These are phyloP conservation scores for Hartigia nigra DNA, from an alignment of 2,888 invertebrate species.

Conservation along the genomic window DNA sequence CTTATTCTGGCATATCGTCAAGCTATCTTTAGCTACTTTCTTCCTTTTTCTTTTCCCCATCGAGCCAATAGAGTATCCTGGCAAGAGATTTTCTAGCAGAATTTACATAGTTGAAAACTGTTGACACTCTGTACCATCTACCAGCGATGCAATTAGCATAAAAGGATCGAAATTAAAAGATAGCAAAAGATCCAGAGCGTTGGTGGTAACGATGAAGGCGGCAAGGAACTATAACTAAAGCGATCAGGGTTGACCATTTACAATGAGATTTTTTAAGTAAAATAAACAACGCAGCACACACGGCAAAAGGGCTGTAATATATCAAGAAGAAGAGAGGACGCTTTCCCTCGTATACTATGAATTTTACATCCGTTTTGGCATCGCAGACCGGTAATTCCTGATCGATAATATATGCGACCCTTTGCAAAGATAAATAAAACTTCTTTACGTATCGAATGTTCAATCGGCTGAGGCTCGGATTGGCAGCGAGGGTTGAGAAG, in stretches of 20 bases:
- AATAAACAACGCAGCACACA: background rate
- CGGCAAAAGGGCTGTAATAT: background rate
- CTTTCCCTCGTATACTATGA: constrained; percentile 23
- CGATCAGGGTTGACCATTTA: background rate
- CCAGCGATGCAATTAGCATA: background rate
- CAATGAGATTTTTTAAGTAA: background rate
- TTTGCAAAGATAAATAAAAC: constrained; percentile 37
- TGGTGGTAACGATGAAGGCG: background rate
- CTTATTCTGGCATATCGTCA: background rate
- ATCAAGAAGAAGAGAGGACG: background rate
- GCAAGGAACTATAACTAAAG: too few relatives aligned
- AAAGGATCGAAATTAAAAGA: background rate
- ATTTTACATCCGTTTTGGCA: constrained; percentile 46
- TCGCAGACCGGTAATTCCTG: constrained; percentile 30
- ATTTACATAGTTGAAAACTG: background rate
- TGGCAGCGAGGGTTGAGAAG: background rate
- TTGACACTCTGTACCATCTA: background rate
- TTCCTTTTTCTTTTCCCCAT: background rate
- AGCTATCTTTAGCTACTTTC: background rate
- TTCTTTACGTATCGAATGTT: constrained; percentile 28
- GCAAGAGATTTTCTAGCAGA: background rate
- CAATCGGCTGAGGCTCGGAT: constrained; percentile 1
- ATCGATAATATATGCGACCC: constrained; percentile 46
- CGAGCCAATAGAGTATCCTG: background rate
- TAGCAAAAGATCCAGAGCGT: background rate